These are phyloP conservation scores for Rhodophaea formosa DNA, from an alignment of 2,888 invertebrate species.

Conservation along the genomic window DNA sequence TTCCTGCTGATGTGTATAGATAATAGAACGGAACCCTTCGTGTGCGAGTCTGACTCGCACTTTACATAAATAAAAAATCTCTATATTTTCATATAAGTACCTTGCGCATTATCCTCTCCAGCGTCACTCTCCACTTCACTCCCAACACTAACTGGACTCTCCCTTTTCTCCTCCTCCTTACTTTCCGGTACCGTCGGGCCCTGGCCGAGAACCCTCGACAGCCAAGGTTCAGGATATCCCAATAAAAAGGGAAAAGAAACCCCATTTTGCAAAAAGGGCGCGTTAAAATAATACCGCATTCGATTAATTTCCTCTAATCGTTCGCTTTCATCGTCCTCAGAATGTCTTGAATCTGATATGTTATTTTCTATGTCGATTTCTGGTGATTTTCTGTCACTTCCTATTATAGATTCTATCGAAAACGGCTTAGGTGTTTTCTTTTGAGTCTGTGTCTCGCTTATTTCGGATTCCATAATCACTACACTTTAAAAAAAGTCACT, in stretches of 20 bases:
- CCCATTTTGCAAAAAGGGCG: constrained; percentile 70
- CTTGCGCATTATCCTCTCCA: constrained; percentile 67
- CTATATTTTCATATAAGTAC: no score
- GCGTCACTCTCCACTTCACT: constrained; percentile 71
- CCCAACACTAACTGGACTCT: constrained; percentile 73
- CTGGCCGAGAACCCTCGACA: constrained; percentile 57
- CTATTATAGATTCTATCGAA: constrained; percentile 83
- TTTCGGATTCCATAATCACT: constrained; percentile 56
- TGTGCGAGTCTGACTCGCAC: no score
- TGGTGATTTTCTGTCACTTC: constrained; percentile 66
- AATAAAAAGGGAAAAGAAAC: constrained; percentile 70
- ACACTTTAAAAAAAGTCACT: constrained; percentile 17
- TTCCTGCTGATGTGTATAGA: no score
- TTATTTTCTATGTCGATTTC: constrained; percentile 75
- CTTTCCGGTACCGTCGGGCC: constrained; percentile 44
- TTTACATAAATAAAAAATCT: no score
- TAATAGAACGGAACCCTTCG: no score
- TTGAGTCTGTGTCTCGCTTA: constrained; percentile 56
- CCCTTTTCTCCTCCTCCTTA: constrained; percentile 63
- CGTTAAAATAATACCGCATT: constrained; percentile 71
- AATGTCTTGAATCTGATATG: constrained; percentile 65
- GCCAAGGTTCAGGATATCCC: constrained; percentile 73
- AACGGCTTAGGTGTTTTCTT: constrained; percentile 81
- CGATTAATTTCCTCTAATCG: constrained; percentile 60
- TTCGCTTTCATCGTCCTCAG: constrained; percentile 66